A percentile compares a stretch with the other conserved stretches of the same genome.
Evolutionary conservation across 1,140 invertebrate species (phyloP).

Genomic region (Caenorhabditis remanei): DNA sequence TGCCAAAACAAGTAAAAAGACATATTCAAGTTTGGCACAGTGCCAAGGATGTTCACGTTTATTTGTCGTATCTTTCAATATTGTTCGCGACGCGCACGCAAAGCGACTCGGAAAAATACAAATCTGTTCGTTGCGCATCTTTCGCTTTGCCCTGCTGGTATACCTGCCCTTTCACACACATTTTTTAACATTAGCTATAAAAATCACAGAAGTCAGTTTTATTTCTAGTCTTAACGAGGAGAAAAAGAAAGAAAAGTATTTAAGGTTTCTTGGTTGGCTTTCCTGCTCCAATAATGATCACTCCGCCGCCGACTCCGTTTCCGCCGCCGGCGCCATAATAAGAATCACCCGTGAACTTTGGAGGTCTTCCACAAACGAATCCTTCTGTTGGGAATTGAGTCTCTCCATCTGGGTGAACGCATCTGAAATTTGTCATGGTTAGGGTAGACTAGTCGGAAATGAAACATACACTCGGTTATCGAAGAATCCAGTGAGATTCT

Average conservation of each 20-base stretch:
- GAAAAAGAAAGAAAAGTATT: background rate
- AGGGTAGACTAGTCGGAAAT: background rate
- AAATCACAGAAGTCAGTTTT: too few relatives aligned
- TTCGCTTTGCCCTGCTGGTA: too few relatives aligned
- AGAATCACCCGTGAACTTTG: background rate
- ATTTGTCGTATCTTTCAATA: too few relatives aligned
- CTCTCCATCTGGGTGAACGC: background rate
- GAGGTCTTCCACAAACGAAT: slow-evolving; percentile 19
- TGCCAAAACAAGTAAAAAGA: too few relatives aligned
- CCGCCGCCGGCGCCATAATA: background rate
- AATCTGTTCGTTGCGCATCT: too few relatives aligned
- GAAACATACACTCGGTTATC: slow-evolving; percentile 26
- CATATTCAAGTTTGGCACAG: too few relatives aligned
- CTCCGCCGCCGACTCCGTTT: background rate
- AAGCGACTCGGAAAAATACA: too few relatives aligned
- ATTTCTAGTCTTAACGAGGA: too few relatives aligned
- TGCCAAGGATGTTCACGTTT: too few relatives aligned
- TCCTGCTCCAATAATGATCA: background rate
- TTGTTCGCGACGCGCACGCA: too few relatives aligned
- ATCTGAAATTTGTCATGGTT: background rate
- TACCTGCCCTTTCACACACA: too few relatives aligned
- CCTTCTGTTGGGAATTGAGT: slow-evolving; percentile 11
- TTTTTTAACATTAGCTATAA: too few relatives aligned
- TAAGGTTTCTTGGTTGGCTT: slow-evolving; percentile 16
- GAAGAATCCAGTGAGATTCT: slow-evolving; percentile 9